These are phyloP conservation scores for Chymomyza costata DNA, from an alignment of 1,140 invertebrate genomes.

Conservation along the genomic window DNA sequence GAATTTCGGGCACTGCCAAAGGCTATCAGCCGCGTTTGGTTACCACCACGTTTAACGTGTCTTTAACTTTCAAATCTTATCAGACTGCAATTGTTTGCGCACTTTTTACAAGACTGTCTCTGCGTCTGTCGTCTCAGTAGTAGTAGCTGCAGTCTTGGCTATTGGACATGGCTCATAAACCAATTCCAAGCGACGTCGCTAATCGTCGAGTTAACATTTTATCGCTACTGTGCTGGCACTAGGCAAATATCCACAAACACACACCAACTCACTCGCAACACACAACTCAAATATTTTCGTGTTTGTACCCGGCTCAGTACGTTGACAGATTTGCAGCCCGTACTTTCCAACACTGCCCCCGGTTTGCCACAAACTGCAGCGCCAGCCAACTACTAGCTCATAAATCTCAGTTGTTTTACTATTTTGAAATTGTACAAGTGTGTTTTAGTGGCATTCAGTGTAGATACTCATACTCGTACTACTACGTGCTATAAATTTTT, in stretches of 20 bases:
- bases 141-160: not conserved
- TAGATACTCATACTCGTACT: not conserved
- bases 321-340: constrained; percentile 62
- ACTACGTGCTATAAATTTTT: constrained; percentile 44
- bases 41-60: too few species aligned
- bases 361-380: not conserved
- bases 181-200: constrained; percentile 35
- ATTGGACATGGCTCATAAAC: constrained; percentile 23
- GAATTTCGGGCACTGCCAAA: constrained; percentile 56
- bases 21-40: constrained; percentile 40
- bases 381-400: constrained; percentile 21
- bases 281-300: constrained; percentile 65
- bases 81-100: constrained; percentile 60
- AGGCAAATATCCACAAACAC: constrained; percentile 63
- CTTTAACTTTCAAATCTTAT: too few species aligned
- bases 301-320: constrained; percentile 55
- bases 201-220: constrained; percentile 72
- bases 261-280: constrained; percentile 26
- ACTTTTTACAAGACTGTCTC: constrained; percentile 12
- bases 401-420: constrained; percentile 57
- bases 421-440: constrained; percentile 28
- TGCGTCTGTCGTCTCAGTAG: not conserved
- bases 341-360: too few species aligned
- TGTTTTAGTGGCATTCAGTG: not conserved
- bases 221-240: constrained; percentile 74